phyloP scores from a whole-genome alignment of 2,113 vertebrate genomes.

The Peucedramus taeniatus region DNA sequence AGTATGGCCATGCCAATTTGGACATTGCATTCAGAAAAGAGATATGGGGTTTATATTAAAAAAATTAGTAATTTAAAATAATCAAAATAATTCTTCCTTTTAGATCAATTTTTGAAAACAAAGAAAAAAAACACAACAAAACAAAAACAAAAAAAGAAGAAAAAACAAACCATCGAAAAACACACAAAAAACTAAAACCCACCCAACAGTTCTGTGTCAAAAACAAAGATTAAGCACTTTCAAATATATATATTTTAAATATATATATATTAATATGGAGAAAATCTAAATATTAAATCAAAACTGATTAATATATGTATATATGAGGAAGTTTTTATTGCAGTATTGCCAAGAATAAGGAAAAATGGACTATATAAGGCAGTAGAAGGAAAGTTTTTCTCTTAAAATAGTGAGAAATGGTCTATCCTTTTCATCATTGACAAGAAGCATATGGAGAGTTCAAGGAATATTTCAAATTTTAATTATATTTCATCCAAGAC shows the following conservation, averaged over 20 bases:
- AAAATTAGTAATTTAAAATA: neutral
- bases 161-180: neutral
- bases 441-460: neutral
- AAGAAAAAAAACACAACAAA: neutral
- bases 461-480: neutral
- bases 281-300: neutral
- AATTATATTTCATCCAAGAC: neutral
- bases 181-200: neutral
- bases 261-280: neutral
- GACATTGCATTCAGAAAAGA: neutral
- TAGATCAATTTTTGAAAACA: neutral
- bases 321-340: neutral
- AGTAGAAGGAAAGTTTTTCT: neutral
- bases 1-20: neutral
- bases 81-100: neutral
- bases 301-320: neutral
- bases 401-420: neutral
- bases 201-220: accelerated
- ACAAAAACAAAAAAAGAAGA: neutral
- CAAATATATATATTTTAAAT: neutral
- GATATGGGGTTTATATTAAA: neutral
- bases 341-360: neutral
- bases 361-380: neutral
- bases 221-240: neutral
- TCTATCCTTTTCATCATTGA: neutral